A percentile compares a stretch with the other conserved stretches of the same genome.
phyloP scores from a whole-genome alignment of 2,888 invertebrate species.

The Cheiracanthium punctorium region DNA sequence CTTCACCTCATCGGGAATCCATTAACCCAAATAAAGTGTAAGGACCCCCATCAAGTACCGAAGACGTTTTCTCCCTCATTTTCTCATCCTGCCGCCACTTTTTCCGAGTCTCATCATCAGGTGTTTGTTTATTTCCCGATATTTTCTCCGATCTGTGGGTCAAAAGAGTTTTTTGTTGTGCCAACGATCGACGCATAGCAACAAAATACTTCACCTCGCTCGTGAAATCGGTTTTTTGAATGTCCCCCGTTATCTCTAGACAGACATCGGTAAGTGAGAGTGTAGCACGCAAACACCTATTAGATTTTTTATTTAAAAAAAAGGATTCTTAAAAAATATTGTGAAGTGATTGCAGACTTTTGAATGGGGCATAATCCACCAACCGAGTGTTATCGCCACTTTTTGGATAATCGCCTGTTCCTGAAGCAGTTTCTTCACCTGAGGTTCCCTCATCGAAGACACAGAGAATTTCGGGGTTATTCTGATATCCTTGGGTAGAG shows the following conservation, averaged over 20 bases:
- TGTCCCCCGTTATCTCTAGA: not conserved
- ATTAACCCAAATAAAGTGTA: too few species aligned
- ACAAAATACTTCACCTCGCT: conserved; percentile 25
- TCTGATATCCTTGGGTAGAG: too few species aligned
- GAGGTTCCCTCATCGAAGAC: not conserved
- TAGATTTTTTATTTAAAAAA: too few species aligned
- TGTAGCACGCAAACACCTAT: not conserved
- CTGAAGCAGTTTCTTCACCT: not conserved
- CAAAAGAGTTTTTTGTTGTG: conserved; percentile 61
- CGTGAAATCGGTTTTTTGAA: not conserved
- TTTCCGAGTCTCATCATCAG: not conserved
- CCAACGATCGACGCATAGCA: conserved; percentile 53
- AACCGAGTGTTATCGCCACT: not conserved
- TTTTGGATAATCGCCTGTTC: not conserved
- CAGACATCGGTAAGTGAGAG: not conserved
- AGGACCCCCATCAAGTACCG: too few species aligned
- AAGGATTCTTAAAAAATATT: not conserved
- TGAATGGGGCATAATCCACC: not conserved
- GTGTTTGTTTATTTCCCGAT: conserved; percentile 21
- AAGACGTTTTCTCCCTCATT: too few species aligned
- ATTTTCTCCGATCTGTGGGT: conserved; percentile 29
- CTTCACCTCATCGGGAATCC: too few species aligned
- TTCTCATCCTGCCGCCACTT: too few species aligned
- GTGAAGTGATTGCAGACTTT: not conserved
- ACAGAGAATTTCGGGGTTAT: not conserved